Percentiles rank a stretch among this genome's conserved stretches.
Evolutionary conservation across 2,113 vertebrate genomes (phyloP).

Genomic region (Vombatus ursinus): DNA sequence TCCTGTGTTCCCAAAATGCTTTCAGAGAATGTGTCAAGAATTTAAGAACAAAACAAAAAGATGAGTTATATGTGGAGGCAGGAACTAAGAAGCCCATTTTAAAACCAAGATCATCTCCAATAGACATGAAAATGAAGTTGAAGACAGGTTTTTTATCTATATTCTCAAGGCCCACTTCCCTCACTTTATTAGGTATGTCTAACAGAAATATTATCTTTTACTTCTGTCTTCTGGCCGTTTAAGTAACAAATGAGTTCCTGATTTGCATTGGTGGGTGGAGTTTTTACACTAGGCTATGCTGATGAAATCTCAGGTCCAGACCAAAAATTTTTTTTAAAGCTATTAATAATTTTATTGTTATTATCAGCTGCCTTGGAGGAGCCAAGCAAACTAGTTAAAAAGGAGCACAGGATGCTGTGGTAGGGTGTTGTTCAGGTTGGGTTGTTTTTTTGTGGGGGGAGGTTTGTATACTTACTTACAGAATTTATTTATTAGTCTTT

Average conservation of each 20-base stretch:
- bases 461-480: not conserved
- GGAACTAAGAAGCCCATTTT: not conserved
- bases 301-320: not conserved
- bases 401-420: not conserved
- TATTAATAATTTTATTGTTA: not conserved
- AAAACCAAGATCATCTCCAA: not conserved
- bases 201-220: not conserved
- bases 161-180: not conserved
- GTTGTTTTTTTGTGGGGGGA: not conserved
- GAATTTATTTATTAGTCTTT: not conserved
- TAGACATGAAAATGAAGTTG: not conserved
- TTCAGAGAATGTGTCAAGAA: not conserved
- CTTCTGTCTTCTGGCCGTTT: not conserved
- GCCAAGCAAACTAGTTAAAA: not conserved
- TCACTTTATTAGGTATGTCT: not conserved
- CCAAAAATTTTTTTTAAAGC: not conserved
- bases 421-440: not conserved
- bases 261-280: not conserved
- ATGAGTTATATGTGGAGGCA: not conserved
- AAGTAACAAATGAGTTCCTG: not conserved
- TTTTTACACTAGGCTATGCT: not conserved
- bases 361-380: not conserved
- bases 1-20: not conserved
- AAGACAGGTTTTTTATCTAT: not conserved
- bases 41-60: not conserved